Conservation (phyloP, 2,797 vertebrate species). For the Manis crassicaudata region DNA sequence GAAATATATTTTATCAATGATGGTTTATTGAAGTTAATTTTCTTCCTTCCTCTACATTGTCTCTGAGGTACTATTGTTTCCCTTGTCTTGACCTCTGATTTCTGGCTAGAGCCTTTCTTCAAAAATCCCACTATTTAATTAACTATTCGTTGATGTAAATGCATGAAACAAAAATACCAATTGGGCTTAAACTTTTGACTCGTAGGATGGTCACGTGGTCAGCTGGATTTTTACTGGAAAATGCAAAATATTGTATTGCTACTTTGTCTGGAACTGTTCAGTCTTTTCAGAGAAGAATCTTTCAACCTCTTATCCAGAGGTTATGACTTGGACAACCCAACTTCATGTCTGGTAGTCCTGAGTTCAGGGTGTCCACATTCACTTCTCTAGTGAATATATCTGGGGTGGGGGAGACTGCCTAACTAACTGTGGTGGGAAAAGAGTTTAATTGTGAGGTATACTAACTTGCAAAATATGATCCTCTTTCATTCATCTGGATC, state of each 20-base stretch:
- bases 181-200: neutral
- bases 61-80: neutral
- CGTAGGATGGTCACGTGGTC: neutral
- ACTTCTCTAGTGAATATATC: neutral
- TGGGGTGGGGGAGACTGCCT: neutral
- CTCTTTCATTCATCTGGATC: neutral
- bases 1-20: neutral
- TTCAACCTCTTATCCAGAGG: neutral
- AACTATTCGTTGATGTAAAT: neutral
- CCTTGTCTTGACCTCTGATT: neutral
- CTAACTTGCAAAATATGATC: neutral
- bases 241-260: neutral
- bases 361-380: neutral
- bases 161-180: neutral
- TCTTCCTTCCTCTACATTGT: neutral
- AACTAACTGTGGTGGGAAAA: neutral
- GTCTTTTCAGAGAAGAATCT: neutral
- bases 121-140: neutral
- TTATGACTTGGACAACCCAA: neutral
- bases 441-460: neutral
- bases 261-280: neutral
- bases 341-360: neutral
- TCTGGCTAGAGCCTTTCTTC: neutral
- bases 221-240: neutral
- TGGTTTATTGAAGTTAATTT: neutral